Evolutionary conservation across 2,113 vertebrate genomes (phyloP).

Genomic region (Barbus barbus): DNA sequence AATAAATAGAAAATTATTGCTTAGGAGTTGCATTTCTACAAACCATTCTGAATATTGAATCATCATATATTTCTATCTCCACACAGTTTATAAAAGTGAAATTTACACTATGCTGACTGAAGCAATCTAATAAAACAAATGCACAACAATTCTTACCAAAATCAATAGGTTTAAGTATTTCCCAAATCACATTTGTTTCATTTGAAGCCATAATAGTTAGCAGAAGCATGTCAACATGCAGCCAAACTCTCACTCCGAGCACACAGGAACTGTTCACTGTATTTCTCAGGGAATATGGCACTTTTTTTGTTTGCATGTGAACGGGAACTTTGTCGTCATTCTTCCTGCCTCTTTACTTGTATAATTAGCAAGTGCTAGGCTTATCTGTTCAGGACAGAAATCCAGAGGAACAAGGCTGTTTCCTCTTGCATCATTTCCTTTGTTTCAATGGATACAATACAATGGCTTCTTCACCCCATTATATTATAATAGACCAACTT

Average conservation of each 20-base stretch:
- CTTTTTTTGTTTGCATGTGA: constrained; percentile 65
- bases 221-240: constrained; percentile 39
- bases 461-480: constrained; percentile 63
- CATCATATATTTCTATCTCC: too few relatives aligned
- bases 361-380: constrained; percentile 86
- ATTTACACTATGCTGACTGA: background rate
- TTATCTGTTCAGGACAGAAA: constrained; percentile 91
- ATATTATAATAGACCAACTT: constrained; percentile 37
- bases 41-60: too few relatives aligned
- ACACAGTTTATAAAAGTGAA: background rate
- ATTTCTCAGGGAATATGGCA: constrained; percentile 63
- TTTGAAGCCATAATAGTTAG: constrained; percentile 78
- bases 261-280: constrained; percentile 48
- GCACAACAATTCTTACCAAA: constrained; percentile 65
- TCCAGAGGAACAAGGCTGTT: constrained; percentile 80
- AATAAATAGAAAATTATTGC: too few relatives aligned
- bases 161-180: constrained; percentile 70
- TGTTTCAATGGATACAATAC: constrained; percentile 72
- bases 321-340: constrained; percentile 89
- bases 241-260: constrained; percentile 28
- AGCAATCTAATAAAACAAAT: constrained; percentile 32
- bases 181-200: constrained; percentile 67
- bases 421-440: constrained; percentile 96
- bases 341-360: constrained; percentile 91
- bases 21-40: too few relatives aligned